Base-by-base conservation (phyloP, 2,113 vertebrate species). In the Bubo bubo region DNA sequence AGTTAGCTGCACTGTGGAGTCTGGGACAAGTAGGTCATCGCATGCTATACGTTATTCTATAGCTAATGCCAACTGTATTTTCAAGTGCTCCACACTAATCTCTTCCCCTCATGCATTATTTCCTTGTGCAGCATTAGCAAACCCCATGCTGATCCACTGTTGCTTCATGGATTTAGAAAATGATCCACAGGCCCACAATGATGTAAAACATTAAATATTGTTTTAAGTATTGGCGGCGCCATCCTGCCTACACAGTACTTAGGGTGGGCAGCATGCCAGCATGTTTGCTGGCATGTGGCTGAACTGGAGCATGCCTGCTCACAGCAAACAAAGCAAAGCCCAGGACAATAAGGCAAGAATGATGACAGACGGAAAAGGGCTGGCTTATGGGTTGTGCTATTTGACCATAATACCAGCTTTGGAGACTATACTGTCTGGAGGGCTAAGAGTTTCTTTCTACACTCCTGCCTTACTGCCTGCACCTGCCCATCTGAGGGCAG, bases 291-390 rank as follows among this genome's bases (percentile, higher is more conserved):
- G 90, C 98, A 97, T 95, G 87, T 67, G 73, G 85, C 96, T 96
- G 92, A 98, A 98, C 89, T 96, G 90, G 97, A 97, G 97, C 87
- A 95, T 96, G 98, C 97, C 98, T 96, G 83, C 97, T 95, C 49
- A 35, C 92, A 88, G 96, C 5, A 39, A 97, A 96, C 98, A 98
- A 97, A 98, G 97, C 94, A 91, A 81, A 97, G 91, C 87, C 79
- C 37, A 39, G 90, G 90, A 97, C 97, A 98, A 98, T 98, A 98
- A 97, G 98, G 97, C 95, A 63, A 37, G 59, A 73, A 97, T 14
- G 99, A 98, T 99, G 99, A 99, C 98, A 99, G 99, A 99, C 97
- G 96, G 83, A 91, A 96, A 92, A 92, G 91, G 92, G 97, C 98
- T 98, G 98, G 84, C 82, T 93, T 77, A 45, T 52, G 74, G 32